phyloP scores from a whole-genome alignment of 2,113 vertebrate species.

The Callipepla squamata region DNA sequence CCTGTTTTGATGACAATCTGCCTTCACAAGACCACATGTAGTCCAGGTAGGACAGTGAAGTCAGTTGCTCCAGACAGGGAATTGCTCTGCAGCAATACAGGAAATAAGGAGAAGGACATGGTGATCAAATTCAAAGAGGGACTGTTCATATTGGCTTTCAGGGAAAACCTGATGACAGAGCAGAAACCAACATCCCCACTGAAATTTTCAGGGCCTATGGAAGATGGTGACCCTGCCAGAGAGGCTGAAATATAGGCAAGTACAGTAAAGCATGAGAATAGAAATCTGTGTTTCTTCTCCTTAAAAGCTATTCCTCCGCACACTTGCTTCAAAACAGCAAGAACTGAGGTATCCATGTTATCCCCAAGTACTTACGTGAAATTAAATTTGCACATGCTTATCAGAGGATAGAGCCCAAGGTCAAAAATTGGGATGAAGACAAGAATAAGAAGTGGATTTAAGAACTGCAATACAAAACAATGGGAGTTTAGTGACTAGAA shows the following conservation, averaged over 20 bases:
- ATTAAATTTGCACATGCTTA: conserved; percentile 86
- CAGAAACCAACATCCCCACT: neutral
- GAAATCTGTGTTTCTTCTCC: neutral
- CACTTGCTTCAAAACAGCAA: neutral
- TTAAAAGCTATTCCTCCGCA: neutral
- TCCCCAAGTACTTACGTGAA: conserved; percentile 87
- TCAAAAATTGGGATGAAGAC: conserved; percentile 94
- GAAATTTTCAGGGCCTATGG: neutral
- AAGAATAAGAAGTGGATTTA: conserved; percentile 95
- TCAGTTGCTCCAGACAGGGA: neutral
- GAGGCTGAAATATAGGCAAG: neutral
- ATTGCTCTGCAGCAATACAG: neutral
- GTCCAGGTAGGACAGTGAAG: neutral
- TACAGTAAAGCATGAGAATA: neutral
- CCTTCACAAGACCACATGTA: neutral
- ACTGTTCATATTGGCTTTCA: neutral
- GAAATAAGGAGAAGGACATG: neutral
- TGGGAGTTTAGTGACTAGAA: conserved; percentile 49
- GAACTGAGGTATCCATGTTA: neutral
- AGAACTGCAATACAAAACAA: conserved; percentile 84
- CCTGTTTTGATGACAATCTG: neutral
- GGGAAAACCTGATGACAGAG: neutral
- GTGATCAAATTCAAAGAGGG: neutral
- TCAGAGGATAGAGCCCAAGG: conserved; percentile 89
- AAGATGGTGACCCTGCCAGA: neutral